These are phyloP conservation scores for Amphiura filiformis DNA, from an alignment of 35 echinoderm and acorn worm species.

Conservation along the genomic window DNA sequence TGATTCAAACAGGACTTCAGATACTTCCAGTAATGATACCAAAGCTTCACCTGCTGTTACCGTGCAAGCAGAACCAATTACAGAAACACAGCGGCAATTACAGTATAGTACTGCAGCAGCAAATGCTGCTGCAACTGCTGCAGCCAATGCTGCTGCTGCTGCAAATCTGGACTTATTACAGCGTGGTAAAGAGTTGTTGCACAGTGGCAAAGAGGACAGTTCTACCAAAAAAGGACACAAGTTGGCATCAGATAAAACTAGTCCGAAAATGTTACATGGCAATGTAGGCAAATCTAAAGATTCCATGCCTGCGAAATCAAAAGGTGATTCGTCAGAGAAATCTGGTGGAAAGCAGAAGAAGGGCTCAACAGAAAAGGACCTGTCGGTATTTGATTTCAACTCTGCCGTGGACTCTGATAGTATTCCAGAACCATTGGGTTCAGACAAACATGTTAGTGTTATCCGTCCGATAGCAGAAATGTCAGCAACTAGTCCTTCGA, in stretches of 20 bases:
- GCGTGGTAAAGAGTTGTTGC: no score
- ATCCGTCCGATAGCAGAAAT: conserved; percentile 47
- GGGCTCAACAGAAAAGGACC: conserved; percentile 49
- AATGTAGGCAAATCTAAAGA: conserved; percentile 7
- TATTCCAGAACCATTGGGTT: conserved; percentile 14
- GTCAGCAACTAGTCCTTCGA: conserved; percentile 32
- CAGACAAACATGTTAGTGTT: conserved; percentile 56
- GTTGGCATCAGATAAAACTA: not conserved
- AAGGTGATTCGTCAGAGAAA: conserved; percentile 15
- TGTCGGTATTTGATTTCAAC: conserved; percentile 97
- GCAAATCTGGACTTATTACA: not conserved
- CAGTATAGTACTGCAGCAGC: not conserved
- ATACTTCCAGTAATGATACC: not conserved
- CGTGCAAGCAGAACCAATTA: not conserved
- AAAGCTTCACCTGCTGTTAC: not conserved
- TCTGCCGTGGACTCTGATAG: conserved; percentile 62
- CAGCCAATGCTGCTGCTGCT: not conserved
- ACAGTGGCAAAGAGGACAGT: not conserved
- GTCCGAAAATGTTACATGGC: conserved; percentile 22
- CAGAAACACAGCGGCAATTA: not conserved
- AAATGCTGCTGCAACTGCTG: not conserved
- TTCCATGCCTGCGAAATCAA: not conserved
- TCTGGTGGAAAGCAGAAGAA: not conserved
- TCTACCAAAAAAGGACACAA: not conserved
- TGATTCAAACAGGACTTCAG: not conserved